Conservation (phyloP, 2,888 invertebrate species). For the Noctua janthe region DNA sequence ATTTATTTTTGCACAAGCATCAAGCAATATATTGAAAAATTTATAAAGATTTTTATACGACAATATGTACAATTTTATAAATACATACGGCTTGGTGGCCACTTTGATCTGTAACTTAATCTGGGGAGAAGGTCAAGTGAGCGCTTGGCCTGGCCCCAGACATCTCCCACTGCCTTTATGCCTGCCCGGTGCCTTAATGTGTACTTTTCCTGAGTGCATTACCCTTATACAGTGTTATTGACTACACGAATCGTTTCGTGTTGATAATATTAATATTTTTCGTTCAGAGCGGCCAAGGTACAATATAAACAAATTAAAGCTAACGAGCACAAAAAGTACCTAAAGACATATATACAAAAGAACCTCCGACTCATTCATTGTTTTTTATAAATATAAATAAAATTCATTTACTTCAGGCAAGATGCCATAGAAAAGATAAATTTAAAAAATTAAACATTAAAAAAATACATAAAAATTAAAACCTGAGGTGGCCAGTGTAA, state of each 20-base stretch:
- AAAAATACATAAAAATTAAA: too few species aligned
- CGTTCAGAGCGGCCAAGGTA: conserved; percentile 9
- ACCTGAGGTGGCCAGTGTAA: too few species aligned
- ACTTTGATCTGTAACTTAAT: conserved; percentile 10
- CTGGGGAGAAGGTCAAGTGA: background rate
- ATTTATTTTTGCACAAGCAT: conserved; percentile 2
- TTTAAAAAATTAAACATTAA: too few species aligned
- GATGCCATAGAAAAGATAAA: too few species aligned
- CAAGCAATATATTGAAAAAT: background rate
- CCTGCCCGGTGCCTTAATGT: conserved; percentile 34
- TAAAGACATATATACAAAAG: background rate
- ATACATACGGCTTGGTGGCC: background rate
- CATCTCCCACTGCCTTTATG: conserved; percentile 17
- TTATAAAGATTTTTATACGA: background rate
- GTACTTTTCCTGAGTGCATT: conserved; percentile 10
- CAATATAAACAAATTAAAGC: background rate
- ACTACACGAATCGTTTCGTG: background rate
- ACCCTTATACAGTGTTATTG: background rate
- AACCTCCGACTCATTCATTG: background rate
- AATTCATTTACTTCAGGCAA: too few species aligned
- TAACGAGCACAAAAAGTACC: background rate
- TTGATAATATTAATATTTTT: background rate
- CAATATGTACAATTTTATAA: conserved; percentile 5
- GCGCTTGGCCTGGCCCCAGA: too few species aligned
- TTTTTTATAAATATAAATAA: background rate